phyloP scores from a whole-genome alignment of 2,888 invertebrate genomes.

The Orchesella flavescens region DNA sequence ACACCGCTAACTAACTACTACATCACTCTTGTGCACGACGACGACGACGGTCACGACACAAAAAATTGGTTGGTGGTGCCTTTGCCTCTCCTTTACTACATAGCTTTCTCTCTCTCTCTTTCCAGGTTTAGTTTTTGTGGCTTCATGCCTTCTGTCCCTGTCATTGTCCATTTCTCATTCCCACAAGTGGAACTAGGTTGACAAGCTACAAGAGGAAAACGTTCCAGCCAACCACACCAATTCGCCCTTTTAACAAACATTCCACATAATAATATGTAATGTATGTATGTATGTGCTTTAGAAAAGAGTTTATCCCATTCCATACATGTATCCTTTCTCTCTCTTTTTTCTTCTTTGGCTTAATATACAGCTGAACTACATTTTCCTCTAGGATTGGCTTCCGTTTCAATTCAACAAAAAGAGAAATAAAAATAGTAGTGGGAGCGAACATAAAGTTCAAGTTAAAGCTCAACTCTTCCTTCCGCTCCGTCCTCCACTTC shows the following conservation, averaged over 20 bases:
- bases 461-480: slow-evolving; percentile 45
- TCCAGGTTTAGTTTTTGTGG: neutral
- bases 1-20: neutral
- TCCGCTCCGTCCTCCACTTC: slow-evolving; percentile 23
- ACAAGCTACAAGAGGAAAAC: slow-evolving; percentile 21
- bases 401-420: neutral
- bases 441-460: slow-evolving; percentile 44
- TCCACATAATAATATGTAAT: neutral
- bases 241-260: neutral
- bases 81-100: neutral
- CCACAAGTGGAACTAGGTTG: slow-evolving; percentile 43
- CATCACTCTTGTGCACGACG: neutral
- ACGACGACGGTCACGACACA: slow-evolving; percentile 12
- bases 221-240: slow-evolving; percentile 13
- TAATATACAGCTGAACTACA: neutral
- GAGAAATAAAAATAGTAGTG: neutral
- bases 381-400: neutral
- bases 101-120: neutral
- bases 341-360: neutral
- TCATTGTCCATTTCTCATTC: slow-evolving; percentile 43
- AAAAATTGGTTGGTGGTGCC: slow-evolving; percentile 3
- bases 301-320: neutral
- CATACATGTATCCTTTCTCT: neutral
- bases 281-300: neutral
- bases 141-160: slow-evolving; percentile 18